These are phyloP conservation scores for Leptobrachium leishanense DNA, from an alignment of 2,113 vertebrate species.

Conservation along the genomic window DNA sequence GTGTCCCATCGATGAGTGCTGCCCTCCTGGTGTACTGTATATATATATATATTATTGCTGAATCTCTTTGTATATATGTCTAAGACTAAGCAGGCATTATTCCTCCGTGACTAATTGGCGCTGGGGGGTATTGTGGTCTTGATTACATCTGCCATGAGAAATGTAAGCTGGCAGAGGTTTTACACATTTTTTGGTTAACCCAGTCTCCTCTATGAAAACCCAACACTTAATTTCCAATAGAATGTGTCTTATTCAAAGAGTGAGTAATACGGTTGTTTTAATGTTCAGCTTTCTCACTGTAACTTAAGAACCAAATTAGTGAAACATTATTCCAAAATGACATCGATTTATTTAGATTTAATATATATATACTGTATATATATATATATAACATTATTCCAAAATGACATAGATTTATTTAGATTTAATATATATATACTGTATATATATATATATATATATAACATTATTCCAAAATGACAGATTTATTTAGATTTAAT, in stretches of 20 bases:
- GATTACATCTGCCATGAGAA: background rate
- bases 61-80: background rate
- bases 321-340: too few species aligned
- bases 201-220: background rate
- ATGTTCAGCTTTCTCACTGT: background rate
- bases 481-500: too few species aligned
- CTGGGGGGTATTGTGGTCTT: background rate
- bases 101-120: background rate
- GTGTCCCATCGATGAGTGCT: too few species aligned
- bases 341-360: too few species aligned
- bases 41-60: background rate
- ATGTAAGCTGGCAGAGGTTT: background rate
- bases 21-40: too few species aligned
- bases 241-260: background rate
- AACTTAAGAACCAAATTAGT: background rate
- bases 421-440: too few species aligned
- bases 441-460: too few species aligned
- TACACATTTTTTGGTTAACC: constrained; percentile 12
- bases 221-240: background rate
- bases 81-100: background rate
- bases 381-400: too few species aligned
- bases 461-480: too few species aligned
- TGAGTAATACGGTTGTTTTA: background rate
- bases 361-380: too few species aligned
- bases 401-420: too few species aligned